phyloP scores from a whole-genome alignment of 2,113 vertebrate genomes.

The Dicerorhinus sumatrensis region DNA sequence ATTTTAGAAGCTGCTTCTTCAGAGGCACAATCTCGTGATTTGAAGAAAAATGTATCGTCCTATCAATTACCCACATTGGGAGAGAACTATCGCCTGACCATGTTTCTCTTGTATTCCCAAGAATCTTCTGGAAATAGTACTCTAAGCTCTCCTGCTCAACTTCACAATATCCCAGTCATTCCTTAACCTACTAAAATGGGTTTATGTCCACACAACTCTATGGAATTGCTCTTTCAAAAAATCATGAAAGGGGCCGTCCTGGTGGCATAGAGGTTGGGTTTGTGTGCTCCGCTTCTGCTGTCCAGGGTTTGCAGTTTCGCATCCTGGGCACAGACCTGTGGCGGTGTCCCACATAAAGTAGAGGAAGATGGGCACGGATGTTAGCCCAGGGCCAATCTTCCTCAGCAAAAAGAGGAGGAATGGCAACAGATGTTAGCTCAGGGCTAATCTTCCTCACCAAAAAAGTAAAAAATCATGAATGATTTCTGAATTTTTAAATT shows the following conservation, averaged over 20 bases:
- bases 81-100: neutral
- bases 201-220: neutral
- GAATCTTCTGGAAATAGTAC: neutral
- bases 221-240: neutral
- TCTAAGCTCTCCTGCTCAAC: neutral
- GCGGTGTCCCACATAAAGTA: too few species aligned
- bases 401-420: too few species aligned
- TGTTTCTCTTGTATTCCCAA: neutral
- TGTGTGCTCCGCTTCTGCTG: too few species aligned
- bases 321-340: too few species aligned
- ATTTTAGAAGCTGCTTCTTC: neutral
- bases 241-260: too few species aligned
- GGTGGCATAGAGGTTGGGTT: too few species aligned
- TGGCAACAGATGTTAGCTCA: too few species aligned
- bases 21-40: neutral
- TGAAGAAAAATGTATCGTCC: neutral
- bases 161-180: neutral
- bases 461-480: neutral
- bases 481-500: neutral
- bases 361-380: too few species aligned
- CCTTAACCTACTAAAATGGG: neutral
- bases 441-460: too few species aligned
- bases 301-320: too few species aligned
- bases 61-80: neutral
- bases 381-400: too few species aligned